Evolutionary conservation across 2,113 vertebrate species (phyloP), one percentile per base, ranked within the genome.

Genomic region (Pachyramphus minor): DNA sequence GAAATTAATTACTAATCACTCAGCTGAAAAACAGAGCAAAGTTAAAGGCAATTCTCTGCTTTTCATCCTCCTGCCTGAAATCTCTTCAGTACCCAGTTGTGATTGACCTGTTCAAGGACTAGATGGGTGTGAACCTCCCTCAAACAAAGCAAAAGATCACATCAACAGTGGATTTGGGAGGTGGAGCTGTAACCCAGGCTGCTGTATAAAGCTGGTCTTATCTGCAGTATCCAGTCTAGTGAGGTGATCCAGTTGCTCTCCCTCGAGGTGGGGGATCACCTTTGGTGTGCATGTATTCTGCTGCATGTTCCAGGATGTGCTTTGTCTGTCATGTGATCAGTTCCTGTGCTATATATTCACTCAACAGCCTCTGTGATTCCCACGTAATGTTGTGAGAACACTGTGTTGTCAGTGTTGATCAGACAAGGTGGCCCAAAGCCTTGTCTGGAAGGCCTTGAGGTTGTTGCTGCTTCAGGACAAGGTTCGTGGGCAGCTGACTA

Each of bases 1-100:
- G 64, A 62, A 94, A 94, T 91, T 82, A 94, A 95, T 95, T 84
- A 84, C 93, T 77, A 50, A 64, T 87, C 58, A 79, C 24, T 35
- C 58, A 87, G 3, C 73, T 78, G 77, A 81, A 94, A 92, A 63
- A 15, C 68, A 81, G 47, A n/a, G 30, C 33, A 31, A 74, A 71
- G 53, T 73, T 87, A 69, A 82, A 90, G 81, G 37, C 63, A 85
- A 2, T 72, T 79, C 24, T 67, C 27, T 84, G 62, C 55, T 67
- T 83, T 93, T 90, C 75, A 84, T 89, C 69, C 50, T 93, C 39
- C 53, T 87, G 39, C 41, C 66, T 78, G 63, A 87, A 89, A 62
- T 64, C 14, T 74, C 49, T 89, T 80, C 49, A 23, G 42, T 64
- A 50, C 23, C 44, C 33, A 67, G 27, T 25, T 91, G 73, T 55